Evolutionary conservation across 2,113 vertebrate genomes (phyloP).

Genomic region (Ailurus styani): DNA sequence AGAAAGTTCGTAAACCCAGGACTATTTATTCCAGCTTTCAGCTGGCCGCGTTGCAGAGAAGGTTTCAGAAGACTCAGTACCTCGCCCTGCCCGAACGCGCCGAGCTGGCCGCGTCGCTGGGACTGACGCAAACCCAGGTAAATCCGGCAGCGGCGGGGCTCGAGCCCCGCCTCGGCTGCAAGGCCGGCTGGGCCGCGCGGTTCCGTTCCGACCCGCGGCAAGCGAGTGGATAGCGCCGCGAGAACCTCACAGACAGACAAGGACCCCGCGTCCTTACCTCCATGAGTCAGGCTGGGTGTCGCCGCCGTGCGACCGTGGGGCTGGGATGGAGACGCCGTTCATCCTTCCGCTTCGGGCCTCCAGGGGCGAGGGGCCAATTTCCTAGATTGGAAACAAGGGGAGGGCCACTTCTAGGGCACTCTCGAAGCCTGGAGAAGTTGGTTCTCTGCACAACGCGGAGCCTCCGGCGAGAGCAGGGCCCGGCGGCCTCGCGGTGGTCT

Average conservation of each 20-base stretch:
- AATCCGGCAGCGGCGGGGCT: neutral
- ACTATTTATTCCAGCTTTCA: conserved; percentile 99
- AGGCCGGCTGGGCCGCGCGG: neutral
- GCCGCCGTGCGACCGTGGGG: neutral
- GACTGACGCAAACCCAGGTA: conserved; percentile 98
- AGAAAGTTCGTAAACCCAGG: conserved; percentile 98
- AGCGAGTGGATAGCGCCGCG: neutral
- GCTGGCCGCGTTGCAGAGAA: conserved; percentile 95
- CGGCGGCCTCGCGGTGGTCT: neutral
- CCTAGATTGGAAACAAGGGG: neutral
- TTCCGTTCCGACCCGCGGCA: neutral
- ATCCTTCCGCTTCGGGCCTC: neutral
- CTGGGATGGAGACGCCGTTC: neutral
- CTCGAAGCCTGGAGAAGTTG: neutral
- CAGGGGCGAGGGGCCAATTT: neutral
- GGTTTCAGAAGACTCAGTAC: conserved; percentile 99
- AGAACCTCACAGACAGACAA: neutral
- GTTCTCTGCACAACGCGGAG: neutral
- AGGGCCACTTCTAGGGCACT: neutral
- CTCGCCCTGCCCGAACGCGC: conserved; percentile 97
- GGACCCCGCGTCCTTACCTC: neutral
- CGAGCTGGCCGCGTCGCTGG: conserved; percentile 95
- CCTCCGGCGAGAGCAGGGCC: neutral
- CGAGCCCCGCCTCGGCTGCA: neutral
- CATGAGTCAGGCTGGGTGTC: neutral